Base-by-base conservation (phyloP, 2,888 invertebrate species). In the Stramonita haemastoma region DNA sequence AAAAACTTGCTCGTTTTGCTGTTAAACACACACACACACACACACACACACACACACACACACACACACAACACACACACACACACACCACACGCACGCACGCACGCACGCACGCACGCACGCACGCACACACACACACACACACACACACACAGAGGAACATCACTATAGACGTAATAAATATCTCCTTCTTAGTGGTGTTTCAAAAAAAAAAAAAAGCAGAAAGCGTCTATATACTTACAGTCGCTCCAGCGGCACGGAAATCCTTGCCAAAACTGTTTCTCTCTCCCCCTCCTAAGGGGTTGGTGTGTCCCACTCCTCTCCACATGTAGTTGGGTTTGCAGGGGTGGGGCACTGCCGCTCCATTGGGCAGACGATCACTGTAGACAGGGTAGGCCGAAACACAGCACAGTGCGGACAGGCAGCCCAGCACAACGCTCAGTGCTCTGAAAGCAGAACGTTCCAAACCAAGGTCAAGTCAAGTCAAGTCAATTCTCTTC, bases 261-360 rank as follows among this genome's bases (percentile, higher is more conserved):
- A 91, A 90, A n/a, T 89, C 90, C 56, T 34, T 0, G 15, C 91
- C 91, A 84, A 91, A 91, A 2, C 34, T 6, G 84, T 91, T 90
- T 36, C 89, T 87, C 1, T 19, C 56, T 22, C 90, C 90, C 1
- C 90, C 91, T 11, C 90, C 91, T 32, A 60, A 22, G 1, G 88
- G 79, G 79, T 90, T 87, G 26, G 70, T 19, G 70, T 91, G 91
- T 0, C 91, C 91, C 22, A 91, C 90, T 6, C 91, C 91, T 29
- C 83, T 56, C 91, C 91, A 91, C 15, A 89, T 29, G 60, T 88
- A 89, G 89, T 91, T 91, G 60, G 46, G 84, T 87, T 90, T 91
- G 73, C 91, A 91, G 11, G 91, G 91, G 85, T 91, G 91, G n/a
- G 87, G 90, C 13, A 91, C 87, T 4, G 26, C 57, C 36, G 70